Evolutionary conservation across 35 echinoderm and acorn worm species (phyloP).

Genomic region (Apostichopus japonicus): DNA sequence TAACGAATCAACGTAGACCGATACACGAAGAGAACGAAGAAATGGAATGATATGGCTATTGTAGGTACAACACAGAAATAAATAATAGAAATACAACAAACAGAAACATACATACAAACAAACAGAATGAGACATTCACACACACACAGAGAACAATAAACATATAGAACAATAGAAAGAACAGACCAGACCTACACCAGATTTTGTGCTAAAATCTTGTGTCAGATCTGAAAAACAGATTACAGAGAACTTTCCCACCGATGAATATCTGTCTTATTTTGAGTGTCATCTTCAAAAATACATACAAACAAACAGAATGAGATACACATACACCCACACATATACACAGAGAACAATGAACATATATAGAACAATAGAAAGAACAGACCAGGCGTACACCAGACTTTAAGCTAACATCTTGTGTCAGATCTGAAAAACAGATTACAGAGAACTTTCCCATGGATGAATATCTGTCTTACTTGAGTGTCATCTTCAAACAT

Average conservation of each 20-base stretch:
- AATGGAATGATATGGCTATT: neutral
- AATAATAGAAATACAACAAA: neutral
- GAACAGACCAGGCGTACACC: too few species aligned
- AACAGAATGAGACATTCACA: too few species aligned
- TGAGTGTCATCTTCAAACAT: conserved; percentile 50
- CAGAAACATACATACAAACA: neutral
- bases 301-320: too few species aligned
- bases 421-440: too few species aligned
- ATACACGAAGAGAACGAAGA: neutral
- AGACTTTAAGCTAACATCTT: too few species aligned
- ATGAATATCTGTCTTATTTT: conserved; percentile 45
- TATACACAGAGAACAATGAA: neutral
- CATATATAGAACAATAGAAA: neutral
- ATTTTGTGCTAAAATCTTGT: too few species aligned
- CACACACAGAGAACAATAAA: neutral
- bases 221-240: too few species aligned
- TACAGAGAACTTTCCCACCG: too few species aligned
- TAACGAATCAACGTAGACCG: neutral
- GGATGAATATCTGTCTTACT: conserved; percentile 43
- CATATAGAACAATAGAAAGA: neutral
- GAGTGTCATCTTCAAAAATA: conserved; percentile 51
- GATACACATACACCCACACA: too few species aligned
- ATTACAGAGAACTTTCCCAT: too few species aligned
- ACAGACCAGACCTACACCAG: too few species aligned
- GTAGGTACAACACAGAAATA: neutral